Base-by-base conservation (phyloP, 2,888 invertebrate species). In the Aplocera efformata region DNA sequence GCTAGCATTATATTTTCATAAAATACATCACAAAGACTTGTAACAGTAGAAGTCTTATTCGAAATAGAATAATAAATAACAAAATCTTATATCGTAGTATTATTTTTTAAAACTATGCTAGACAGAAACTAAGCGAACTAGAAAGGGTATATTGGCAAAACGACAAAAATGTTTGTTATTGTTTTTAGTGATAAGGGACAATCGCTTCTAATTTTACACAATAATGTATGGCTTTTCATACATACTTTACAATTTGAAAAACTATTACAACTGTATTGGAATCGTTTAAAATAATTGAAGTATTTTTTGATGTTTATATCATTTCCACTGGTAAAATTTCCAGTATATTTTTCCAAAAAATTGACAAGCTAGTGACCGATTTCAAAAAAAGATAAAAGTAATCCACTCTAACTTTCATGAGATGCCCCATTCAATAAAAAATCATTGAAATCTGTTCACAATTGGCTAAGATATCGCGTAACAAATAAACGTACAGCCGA, bases 11-110 rank as follows among this genome's bases (percentile, higher is more conserved):
- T 61, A 42, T 61, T 67, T 64, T 65, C 64, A 68, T 67, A 68
- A 63, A 70, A 68, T 65, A 73, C 69, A 74, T 76, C 77, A 79
- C 78, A 72, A 67, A 67, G 68, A 73, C 65, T 62, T 56, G 59
- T 72, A 81, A 81, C 79, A 76, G 78, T 79, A 72, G 70, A 78
- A 79, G 77, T 79, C 81, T 80, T 76, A 75, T 73, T 69, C 70
- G 74, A 77, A 76, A 74, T 82, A 83, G 77, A 76, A 80, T 77
- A 83, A 82, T 85, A 85, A 85, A 85, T 85, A 85, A 85, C 85
- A 84, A 83, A 85, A 80, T 68, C 80, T 83, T 83, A 84, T 59
- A 74, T 63, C 51, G 38, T 67, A 74, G 57, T 66, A 67, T 67
- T 60, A 64, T 64, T 48, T 57, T 55, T 57, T 56, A 65, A 72